Conservation (phyloP, 2,888 invertebrate species). For the Biston stratarius region DNA sequence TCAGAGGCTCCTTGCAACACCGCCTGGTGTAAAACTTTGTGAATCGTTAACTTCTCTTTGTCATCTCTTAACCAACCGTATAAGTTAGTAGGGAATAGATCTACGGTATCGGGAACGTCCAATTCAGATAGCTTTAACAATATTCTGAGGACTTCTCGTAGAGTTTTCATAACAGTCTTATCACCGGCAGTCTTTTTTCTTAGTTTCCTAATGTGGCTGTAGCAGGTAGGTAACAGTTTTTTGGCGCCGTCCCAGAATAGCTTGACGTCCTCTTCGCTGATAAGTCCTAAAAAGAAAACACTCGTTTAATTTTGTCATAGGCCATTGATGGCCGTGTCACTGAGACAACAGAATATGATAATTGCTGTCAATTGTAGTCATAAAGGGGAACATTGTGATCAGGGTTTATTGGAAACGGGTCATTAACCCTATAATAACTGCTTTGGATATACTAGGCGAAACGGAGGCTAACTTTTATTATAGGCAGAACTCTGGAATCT, state of each 20-base stretch:
- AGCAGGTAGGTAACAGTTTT: slow-evolving; percentile 92
- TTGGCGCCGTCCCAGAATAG: slow-evolving; percentile 93
- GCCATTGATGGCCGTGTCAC: not conserved
- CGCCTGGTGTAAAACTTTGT: slow-evolving; percentile 89
- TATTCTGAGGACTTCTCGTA: slow-evolving; percentile 91
- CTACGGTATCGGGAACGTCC: slow-evolving; percentile 87
- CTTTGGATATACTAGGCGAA: too few relatives aligned
- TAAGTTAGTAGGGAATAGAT: slow-evolving; percentile 89
- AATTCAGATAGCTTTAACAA: slow-evolving; percentile 88
- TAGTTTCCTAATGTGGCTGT: slow-evolving; percentile 91
- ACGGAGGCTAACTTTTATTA: too few relatives aligned
- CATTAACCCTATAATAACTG: too few relatives aligned
- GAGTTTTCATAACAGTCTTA: slow-evolving; percentile 89
- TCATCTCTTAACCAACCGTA: slow-evolving; percentile 89
- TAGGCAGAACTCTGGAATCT: too few relatives aligned
- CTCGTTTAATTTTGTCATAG: not conserved
- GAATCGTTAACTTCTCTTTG: slow-evolving; percentile 85
- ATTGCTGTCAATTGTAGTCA: not conserved
- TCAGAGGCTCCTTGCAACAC: slow-evolving; percentile 91
- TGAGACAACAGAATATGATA: not conserved
- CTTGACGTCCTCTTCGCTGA: slow-evolving; percentile 88
- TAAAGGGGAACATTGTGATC: not conserved
- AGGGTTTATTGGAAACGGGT: not conserved
- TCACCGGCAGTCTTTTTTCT: slow-evolving; percentile 91
- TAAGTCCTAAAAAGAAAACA: slow-evolving; percentile 61